Evolutionary conservation across 2,113 vertebrate genomes (phyloP), one percentile per base, ranked within the genome.

Genomic region (Talpa occidentalis): DNA sequence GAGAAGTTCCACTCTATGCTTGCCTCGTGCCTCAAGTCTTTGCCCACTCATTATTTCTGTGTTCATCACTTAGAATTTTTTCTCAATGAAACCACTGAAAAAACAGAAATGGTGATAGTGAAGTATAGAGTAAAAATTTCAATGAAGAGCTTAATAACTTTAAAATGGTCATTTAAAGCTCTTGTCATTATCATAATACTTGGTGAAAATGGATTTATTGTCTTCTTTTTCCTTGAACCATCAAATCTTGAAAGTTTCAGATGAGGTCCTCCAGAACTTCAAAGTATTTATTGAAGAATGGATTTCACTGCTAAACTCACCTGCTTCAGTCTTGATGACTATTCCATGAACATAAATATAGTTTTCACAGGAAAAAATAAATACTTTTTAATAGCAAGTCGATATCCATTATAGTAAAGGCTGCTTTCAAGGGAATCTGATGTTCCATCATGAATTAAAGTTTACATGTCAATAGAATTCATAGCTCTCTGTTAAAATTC

Each of bases 401-500:
- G 90, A 6, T 82, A 76, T 85, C 83, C 79, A 69, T 70, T 76
- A 79, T 15, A 87, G 42, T 84, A 76, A 94, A 95, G 73, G 86
- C 54, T 82, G 47, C 42, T 88, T 95, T 95, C 77, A 95, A 77
- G 62, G 40, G 80, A 90, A 72, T 85, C 19, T 72, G 72, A 87
- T 91, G 73, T 60, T 88, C 87, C 90, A 87, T 82, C 56, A 66
- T 88, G 54, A 96, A 80, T 78, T 77, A 62, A 92, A 76, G 92
- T 60, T 56, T 74, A 95, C 95, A 87, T 32, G 59, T 8, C 5
- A 93, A 69, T 93, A 47, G 87, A 96, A 32, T 87, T 95, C 22
- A 82, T 5, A 72, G n/a, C 70, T 89, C 24, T 94, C 40, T 80
- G 85, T 98, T 98, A 99, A 97, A 99, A 99, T 90, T 99, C 99